These are phyloP conservation scores for Zophobas morio DNA, from an alignment of 1,140 invertebrate species.

Conservation along the genomic window DNA sequence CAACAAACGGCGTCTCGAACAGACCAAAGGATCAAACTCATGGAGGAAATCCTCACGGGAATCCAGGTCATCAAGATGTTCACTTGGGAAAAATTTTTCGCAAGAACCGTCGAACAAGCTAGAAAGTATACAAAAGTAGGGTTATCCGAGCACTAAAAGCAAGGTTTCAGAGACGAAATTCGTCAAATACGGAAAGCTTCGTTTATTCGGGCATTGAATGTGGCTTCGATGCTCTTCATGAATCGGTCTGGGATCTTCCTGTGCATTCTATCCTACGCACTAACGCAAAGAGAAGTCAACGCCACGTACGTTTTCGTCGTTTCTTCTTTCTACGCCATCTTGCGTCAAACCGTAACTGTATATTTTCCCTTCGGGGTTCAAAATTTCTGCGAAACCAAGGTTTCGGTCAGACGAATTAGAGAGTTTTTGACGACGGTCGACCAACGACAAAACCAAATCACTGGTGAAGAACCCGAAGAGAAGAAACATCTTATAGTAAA, in stretches of 20 bases:
- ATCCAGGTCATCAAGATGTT: slow-evolving; percentile 93
- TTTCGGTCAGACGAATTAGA: slow-evolving; percentile 77
- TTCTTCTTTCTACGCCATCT: slow-evolving; percentile 78
- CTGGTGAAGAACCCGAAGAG: too few relatives aligned
- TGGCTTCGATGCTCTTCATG: slow-evolving; percentile 79
- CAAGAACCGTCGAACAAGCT: slow-evolving; percentile 43
- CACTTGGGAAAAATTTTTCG: slow-evolving; percentile 87
- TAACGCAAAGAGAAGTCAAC: slow-evolving; percentile 75
- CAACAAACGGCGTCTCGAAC: slow-evolving; percentile 72
- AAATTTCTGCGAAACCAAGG: slow-evolving; percentile 74
- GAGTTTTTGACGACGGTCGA: slow-evolving; percentile 77
- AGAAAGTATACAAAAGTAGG: slow-evolving; percentile 42
- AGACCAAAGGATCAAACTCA: slow-evolving; percentile 85
- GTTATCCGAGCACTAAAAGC: slow-evolving; percentile 48
- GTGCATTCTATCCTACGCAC: slow-evolving; percentile 80
- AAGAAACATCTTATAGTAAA: background rate
- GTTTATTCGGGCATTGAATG: slow-evolving; percentile 78
- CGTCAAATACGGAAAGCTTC: slow-evolving; percentile 76
- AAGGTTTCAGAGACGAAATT: slow-evolving; percentile 69
- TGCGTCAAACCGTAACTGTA: slow-evolving; percentile 79
- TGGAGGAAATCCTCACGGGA: slow-evolving; percentile 87
- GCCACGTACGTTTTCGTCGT: slow-evolving; percentile 83
- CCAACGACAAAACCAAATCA: background rate
- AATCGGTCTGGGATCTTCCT: slow-evolving; percentile 83
- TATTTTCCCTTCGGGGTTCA: slow-evolving; percentile 75